Percentiles rank a stretch among this genome's conserved stretches.
These are phyloP conservation scores for Eupelmus urozonus DNA, from an alignment of 2,888 invertebrate species.

Conservation along the genomic window DNA sequence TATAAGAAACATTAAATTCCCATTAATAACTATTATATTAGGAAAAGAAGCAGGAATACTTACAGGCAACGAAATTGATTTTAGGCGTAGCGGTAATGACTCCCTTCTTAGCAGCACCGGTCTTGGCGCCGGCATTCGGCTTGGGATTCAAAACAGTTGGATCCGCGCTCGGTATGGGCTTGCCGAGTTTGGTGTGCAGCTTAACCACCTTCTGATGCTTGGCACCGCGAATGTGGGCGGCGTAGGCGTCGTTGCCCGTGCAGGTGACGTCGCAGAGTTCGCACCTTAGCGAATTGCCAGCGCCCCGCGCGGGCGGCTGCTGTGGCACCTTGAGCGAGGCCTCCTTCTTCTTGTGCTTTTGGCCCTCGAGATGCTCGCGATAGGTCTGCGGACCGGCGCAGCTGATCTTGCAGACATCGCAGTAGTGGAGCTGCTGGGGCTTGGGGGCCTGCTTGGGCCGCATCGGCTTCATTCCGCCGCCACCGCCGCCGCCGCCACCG, in stretches of 20 bases:
- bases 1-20: too few relatives aligned
- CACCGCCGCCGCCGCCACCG: slow-evolving; percentile 79
- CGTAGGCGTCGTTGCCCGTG: slow-evolving; percentile 98
- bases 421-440: slow-evolving; percentile 96
- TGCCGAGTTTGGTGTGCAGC: slow-evolving; percentile 96
- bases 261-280: slow-evolving; percentile 99
- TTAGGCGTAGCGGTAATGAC: slow-evolving; percentile 84
- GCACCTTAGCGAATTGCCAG: slow-evolving; percentile 89
- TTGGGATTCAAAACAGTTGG: slow-evolving; percentile 87
- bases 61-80: slow-evolving; percentile 89
- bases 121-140: slow-evolving; percentile 71
- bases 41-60: slow-evolving; percentile 64
- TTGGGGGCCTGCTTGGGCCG: slow-evolving; percentile 90
- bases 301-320: slow-evolving; percentile 78
- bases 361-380: slow-evolving; percentile 97
- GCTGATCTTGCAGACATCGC: slow-evolving; percentile 99
- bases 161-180: slow-evolving; percentile 97
- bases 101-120: slow-evolving; percentile 70
- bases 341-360: slow-evolving; percentile 99
- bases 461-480: slow-evolving; percentile 80
- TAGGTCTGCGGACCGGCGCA: slow-evolving; percentile 97
- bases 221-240: slow-evolving; percentile 97
- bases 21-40: too few relatives aligned
- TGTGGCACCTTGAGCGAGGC: slow-evolving; percentile 87
- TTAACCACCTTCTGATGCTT: slow-evolving; percentile 99